A percentile compares a stretch with the other conserved stretches of the same genome.
These are phyloP conservation scores for Tetramorium bicarinatum DNA, from an alignment of 2,888 invertebrate species.

Conservation along the genomic window DNA sequence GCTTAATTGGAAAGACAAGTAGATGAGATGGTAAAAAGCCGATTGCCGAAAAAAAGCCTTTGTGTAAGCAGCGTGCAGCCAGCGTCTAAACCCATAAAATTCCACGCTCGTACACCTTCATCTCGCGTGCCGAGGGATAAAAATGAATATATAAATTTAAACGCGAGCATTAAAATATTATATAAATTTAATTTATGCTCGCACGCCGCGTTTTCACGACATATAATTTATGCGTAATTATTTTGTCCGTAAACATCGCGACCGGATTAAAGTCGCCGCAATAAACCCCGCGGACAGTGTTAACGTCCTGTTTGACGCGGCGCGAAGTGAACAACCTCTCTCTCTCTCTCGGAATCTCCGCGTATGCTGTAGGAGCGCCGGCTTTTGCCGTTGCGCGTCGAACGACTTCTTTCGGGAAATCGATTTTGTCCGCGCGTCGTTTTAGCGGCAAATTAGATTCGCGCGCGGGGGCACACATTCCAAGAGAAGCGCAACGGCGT, in stretches of 20 bases:
- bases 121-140: not conserved
- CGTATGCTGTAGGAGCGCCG: not conserved
- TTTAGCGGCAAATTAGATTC: not conserved
- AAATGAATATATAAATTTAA: constrained; percentile 18
- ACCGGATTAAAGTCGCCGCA: not conserved
- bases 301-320: constrained; percentile 7
- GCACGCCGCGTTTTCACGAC: not conserved
- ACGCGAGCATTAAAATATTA: not conserved
- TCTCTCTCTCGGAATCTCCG: not conserved
- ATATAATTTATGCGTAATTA: constrained; percentile 21
- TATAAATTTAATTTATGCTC: constrained; percentile 19
- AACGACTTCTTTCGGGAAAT: not conserved
- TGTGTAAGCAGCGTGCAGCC: not conserved
- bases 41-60: constrained; percentile 25
- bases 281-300: not conserved
- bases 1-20: constrained; percentile 35
- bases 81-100: constrained; percentile 7
- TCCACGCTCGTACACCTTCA: not conserved
- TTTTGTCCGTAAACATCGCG: constrained; percentile 13
- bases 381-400: too few relatives aligned
- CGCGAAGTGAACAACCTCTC: constrained; percentile 12
- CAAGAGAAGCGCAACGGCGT: not conserved
- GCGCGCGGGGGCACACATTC: not conserved
- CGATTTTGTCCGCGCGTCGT: not conserved
- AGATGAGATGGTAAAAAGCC: not conserved